Base-by-base conservation (phyloP, 2,888 invertebrate genomes). In the Oithona nana region DNA sequence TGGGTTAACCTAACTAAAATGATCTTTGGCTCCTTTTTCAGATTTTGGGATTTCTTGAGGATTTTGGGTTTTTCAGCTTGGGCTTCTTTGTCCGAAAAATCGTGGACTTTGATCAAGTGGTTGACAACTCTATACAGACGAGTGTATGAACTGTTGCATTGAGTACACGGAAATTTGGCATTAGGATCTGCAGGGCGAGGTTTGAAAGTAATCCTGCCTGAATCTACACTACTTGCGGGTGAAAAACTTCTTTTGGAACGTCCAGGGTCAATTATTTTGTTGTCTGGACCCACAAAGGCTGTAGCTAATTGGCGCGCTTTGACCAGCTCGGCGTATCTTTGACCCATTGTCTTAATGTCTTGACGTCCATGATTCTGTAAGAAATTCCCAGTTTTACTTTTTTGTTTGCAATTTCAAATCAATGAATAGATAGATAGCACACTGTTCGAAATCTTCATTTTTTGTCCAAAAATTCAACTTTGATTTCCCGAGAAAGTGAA, bases 201-300 rank as follows among this genome's bases (percentile, higher is more conserved):
- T 39, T 39, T 39, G 39, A 11, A 39, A 16, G 8, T 39, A 6
- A 39, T 39, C 16, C 16, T 16, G 39, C 39, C 16, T 39, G 39
- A 39, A 16, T 16, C 6, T 16, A 39, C 39, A 39, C 39, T 39
- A 16, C 39, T 39, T 39, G 8, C 16, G 39, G 39, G 16, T 6
- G 16, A 6, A 39, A 39, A 39, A 16, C 8, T 11, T 6, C 39
- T 11, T 11, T 16, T 39, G 39, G 39, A 39, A 16, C 39, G 6
- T 20, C 54, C 59, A 22, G 59, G 59, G 13, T 59, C 16, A n/a
- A 59, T 49, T 8, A 48, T 49, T 48, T 59, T 59, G 8, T 29
- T 28, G 20, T 59, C 50, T 8, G 59, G 59, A 28, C 59, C 59
- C 3, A 59, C 50, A 26, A 59, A 28, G 11, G 29, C 49, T 20